These are phyloP conservation scores for Crenuchus spilurus DNA, from an alignment of 2,797 vertebrate genomes.

Conservation along the genomic window DNA sequence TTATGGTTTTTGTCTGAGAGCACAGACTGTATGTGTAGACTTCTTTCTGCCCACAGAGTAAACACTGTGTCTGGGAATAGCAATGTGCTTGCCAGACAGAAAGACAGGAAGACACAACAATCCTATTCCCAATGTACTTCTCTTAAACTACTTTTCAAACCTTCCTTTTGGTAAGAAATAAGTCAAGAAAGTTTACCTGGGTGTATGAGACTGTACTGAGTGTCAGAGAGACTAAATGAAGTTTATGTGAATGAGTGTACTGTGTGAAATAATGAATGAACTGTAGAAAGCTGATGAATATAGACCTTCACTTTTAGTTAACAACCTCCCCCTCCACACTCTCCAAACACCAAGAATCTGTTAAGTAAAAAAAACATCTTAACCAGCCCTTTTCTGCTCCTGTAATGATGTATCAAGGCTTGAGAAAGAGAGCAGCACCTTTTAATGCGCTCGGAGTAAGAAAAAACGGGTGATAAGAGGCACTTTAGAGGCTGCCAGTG, in stretches of 20 bases:
- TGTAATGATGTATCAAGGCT: constrained; percentile 50
- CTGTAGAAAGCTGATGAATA: constrained; percentile 34
- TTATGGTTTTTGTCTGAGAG: constrained; percentile 22
- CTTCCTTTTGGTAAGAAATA: background rate
- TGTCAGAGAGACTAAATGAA: constrained; percentile 17
- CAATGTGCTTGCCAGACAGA: constrained; percentile 26
- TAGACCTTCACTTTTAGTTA: constrained; percentile 37
- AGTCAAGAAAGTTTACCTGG: background rate
- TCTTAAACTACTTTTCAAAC: background rate
- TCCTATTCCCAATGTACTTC: background rate
- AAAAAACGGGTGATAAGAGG: constrained; percentile 56
- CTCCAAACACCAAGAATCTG: constrained; percentile 8
- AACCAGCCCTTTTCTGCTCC: constrained; percentile 34
- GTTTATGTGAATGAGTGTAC: constrained; percentile 23
- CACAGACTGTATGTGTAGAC: constrained; percentile 36
- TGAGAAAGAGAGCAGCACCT: constrained; percentile 50
- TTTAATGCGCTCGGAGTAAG: constrained; percentile 43
- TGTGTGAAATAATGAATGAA: constrained; percentile 35
- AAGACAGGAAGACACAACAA: constrained; percentile 26
- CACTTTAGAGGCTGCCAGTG: constrained; percentile 57
- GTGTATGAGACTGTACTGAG: background rate
- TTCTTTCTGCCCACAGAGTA: constrained; percentile 37
- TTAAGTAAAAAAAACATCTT: constrained; percentile 24
- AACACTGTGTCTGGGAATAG: constrained; percentile 49
- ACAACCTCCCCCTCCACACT: background rate